Evolutionary conservation across 1,140 invertebrate species (phyloP).

Genomic region (Macrobrachium nipponense): DNA sequence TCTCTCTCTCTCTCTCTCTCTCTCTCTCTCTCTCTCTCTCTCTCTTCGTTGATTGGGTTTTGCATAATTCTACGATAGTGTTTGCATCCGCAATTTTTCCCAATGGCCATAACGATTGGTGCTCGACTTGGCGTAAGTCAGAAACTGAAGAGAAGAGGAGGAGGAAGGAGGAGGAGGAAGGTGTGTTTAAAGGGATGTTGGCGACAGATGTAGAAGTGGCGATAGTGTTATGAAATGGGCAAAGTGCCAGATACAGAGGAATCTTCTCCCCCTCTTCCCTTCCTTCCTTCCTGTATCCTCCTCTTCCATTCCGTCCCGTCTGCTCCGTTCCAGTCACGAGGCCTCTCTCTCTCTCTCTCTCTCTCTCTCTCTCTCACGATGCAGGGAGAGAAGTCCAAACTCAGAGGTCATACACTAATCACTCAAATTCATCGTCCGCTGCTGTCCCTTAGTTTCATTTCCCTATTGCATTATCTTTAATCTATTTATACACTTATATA

Average conservation of each 20-base stretch:
- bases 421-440: no score
- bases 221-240: neutral
- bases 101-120: neutral
- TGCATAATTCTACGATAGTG: no score
- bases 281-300: neutral
- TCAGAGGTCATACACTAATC: no score
- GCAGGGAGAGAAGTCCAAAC: neutral
- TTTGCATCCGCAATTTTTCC: no score
- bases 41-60: no score
- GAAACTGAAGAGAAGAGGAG: neutral
- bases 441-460: no score
- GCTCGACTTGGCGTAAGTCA: no score
- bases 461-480: no score
- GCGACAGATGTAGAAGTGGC: neutral
- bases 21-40: no score
- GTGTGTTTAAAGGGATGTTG: neutral
- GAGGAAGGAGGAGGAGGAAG: neutral
- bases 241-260: conserved; percentile 4
- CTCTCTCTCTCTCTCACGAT: neutral
- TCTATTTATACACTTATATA: no score
- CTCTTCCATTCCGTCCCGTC: neutral
- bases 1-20: no score
- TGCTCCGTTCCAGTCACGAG: neutral
- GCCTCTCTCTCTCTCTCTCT: neutral
- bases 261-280: neutral